Base-by-base conservation (phyloP, 2,888 invertebrate species). In the Nipponacmea schrenckii region DNA sequence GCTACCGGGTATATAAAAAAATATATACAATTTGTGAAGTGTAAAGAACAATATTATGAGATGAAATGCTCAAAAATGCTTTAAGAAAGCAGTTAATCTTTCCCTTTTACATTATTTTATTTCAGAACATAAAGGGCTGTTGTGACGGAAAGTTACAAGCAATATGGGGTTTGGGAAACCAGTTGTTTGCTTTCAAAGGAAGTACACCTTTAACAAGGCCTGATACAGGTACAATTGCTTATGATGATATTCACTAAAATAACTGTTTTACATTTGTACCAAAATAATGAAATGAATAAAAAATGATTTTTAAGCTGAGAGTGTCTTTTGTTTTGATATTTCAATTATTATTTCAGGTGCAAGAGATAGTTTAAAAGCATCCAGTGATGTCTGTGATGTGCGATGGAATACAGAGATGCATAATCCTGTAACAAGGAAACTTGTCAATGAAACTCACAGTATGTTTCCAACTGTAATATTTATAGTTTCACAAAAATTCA, bases 371-470 rank as follows among this genome's bases (percentile, higher is more conserved):
- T 10, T 24, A 1, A n/a, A 62, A 67, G 56, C 17, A 10, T 2
- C 56, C 20, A 56, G 56, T 50, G 67, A 73, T 8, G 77, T 85
- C 56, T 81, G 83, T 77, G 84, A 87, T 70, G 81, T 87, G 4
- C 74, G 77, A 31, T 87, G 88, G 87, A 84, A 84, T 72, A 84
- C 83, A 56, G 86, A 86, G 56, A 81, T 87, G 81, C 84, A 87
- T 73, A 80, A 78, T n/a, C 79, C 81, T n/a, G 71, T 83, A n/a
- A 81, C 83, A 15, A 76, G 88, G 24, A 87, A 86, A 76, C 82
- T 87, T 17, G 85, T 86, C 56, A 87, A 86, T 75, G 85, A 87
- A 79, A 81, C 87, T 46, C 85, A 84, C 72, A 85, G 87, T 87
- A 76, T 80, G 84, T 79, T 48, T 12, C 31, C 20, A 48, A 48